Percentiles rank a stretch among this genome's conserved stretches.
These are phyloP conservation scores for Hippocampus zosterae DNA, from an alignment of 2,113 vertebrate species.

Conservation along the genomic window DNA sequence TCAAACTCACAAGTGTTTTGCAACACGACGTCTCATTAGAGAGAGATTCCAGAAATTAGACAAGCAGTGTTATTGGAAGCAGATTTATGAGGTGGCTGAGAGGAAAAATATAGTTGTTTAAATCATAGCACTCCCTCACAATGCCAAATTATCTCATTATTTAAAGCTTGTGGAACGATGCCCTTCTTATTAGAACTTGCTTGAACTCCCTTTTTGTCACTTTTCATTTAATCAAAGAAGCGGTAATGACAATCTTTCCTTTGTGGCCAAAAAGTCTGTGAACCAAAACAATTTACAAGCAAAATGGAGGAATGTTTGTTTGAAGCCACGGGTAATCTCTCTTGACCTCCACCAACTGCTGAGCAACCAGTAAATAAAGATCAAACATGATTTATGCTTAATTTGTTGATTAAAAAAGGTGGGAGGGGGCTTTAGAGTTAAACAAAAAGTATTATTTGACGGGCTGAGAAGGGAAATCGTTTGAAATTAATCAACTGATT, in stretches of 20 bases:
- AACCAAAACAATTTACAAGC: conserved; percentile 21
- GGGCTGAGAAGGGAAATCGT: conserved; percentile 66
- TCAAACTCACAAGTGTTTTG: conserved; percentile 1
- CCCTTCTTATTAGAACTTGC: conserved; percentile 46
- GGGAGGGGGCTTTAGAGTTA: conserved; percentile 50
- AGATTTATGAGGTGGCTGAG: conserved; percentile 63
- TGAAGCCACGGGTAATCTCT: conserved; percentile 62
- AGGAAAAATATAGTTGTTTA: conserved; percentile 62
- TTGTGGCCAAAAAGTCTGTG: conserved; percentile 15
- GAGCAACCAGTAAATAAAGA: conserved; percentile 72
- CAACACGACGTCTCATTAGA: background rate
- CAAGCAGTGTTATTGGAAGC: conserved; percentile 47
- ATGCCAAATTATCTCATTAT: conserved; percentile 68
- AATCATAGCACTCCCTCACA: conserved; percentile 58
- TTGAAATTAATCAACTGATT: conserved; percentile 79
- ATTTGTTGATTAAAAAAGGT: conserved; percentile 78
- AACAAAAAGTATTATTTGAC: conserved; percentile 69
- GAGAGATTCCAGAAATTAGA: conserved; percentile 43
- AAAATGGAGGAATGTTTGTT: conserved; percentile 43
- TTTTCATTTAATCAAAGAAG: background rate
- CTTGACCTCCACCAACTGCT: conserved; percentile 70
- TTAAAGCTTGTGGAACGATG: conserved; percentile 53
- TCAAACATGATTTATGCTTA: conserved; percentile 75
- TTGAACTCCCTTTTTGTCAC: conserved; percentile 28
- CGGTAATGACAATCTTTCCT: conserved; percentile 3